Percentiles rank a stretch among this genome's conserved stretches.
Conservation (phyloP, 2,888 invertebrate species). For the Parapristionchus giblindavisi region DNA sequence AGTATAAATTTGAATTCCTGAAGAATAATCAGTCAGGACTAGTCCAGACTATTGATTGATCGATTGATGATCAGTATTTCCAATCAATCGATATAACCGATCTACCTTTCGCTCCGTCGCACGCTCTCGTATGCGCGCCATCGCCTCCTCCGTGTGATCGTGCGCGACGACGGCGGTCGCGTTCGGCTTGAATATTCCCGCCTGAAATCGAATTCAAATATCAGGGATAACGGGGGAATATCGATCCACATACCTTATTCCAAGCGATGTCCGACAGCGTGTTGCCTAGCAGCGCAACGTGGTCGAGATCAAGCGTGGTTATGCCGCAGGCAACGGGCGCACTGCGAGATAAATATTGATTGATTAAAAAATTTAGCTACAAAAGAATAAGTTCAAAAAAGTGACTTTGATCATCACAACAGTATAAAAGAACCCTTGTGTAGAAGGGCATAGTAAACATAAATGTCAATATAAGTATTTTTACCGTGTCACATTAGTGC, state of each 20-base stretch:
- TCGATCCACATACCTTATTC: constrained; percentile 77
- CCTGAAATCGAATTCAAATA: constrained; percentile 29
- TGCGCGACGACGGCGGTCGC: constrained; percentile 38
- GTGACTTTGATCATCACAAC: too few relatives aligned
- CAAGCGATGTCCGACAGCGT: constrained; percentile 87
- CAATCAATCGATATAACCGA: too few relatives aligned
- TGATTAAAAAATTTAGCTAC: too few relatives aligned
- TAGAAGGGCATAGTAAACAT: neutral
- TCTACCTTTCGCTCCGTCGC: constrained; percentile 35
- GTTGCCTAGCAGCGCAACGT: constrained; percentile 83
- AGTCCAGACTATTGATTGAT: constrained; percentile 55
- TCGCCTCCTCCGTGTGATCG: constrained; percentile 8
- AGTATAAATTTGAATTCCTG: too few relatives aligned
- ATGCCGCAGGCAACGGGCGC: constrained; percentile 88
- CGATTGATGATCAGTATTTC: neutral
- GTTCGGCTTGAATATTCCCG: constrained; percentile 42
- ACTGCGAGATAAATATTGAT: too few relatives aligned
- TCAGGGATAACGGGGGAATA: neutral
- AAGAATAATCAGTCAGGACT: too few relatives aligned
- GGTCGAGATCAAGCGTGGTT: constrained; percentile 89
- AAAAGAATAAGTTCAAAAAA: too few relatives aligned
- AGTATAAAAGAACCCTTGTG: too few relatives aligned
- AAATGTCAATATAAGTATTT: neutral
- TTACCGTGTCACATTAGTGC: constrained; percentile 84
- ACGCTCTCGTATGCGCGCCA: constrained; percentile 4